Evolutionary conservation across 2,888 invertebrate species (phyloP).

Genomic region (Pammene aurita): DNA sequence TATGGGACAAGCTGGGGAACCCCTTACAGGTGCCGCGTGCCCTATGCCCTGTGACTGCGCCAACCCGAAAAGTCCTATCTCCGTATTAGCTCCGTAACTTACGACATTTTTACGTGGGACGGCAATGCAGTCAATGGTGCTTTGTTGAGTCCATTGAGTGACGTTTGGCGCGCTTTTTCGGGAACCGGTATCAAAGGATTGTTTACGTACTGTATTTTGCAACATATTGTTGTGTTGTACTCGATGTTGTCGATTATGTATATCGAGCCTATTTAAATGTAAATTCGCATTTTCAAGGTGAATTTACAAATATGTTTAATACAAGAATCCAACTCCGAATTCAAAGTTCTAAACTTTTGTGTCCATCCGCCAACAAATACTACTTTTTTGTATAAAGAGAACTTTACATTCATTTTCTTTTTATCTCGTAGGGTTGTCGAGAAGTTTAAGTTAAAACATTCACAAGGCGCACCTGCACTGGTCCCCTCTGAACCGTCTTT

Average conservation of each 20-base stretch:
- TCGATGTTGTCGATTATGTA: neutral
- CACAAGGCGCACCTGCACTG: slow-evolving; percentile 43
- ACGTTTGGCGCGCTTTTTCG: slow-evolving; percentile 74
- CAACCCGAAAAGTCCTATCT: neutral
- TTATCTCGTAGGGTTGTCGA: no score
- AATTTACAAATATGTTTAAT: neutral
- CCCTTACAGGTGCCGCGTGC: slow-evolving; percentile 75
- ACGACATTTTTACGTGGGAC: neutral
- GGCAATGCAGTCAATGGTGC: slow-evolving; percentile 58
- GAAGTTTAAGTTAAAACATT: slow-evolving; percentile 1
- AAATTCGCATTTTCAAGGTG: neutral
- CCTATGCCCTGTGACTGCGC: slow-evolving; percentile 47
- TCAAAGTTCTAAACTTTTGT: neutral
- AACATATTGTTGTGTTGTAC: slow-evolving; percentile 33
- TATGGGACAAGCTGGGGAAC: slow-evolving; percentile 72
- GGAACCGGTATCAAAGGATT: slow-evolving; percentile 62
- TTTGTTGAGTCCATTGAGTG: slow-evolving; percentile 77
- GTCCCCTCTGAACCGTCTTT: slow-evolving; percentile 54
- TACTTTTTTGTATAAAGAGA: no score
- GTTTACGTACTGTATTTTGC: slow-evolving; percentile 55
- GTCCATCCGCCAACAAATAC: no score
- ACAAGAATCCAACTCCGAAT: neutral
- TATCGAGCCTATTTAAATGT: slow-evolving; percentile 3
- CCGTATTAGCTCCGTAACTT: neutral
- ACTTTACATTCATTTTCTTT: no score